A percentile compares a stretch with the other conserved stretches of the same genome.
These are phyloP conservation scores for Drosophila neonasuta DNA, from an alignment of 2,888 invertebrate species.

Conservation along the genomic window DNA sequence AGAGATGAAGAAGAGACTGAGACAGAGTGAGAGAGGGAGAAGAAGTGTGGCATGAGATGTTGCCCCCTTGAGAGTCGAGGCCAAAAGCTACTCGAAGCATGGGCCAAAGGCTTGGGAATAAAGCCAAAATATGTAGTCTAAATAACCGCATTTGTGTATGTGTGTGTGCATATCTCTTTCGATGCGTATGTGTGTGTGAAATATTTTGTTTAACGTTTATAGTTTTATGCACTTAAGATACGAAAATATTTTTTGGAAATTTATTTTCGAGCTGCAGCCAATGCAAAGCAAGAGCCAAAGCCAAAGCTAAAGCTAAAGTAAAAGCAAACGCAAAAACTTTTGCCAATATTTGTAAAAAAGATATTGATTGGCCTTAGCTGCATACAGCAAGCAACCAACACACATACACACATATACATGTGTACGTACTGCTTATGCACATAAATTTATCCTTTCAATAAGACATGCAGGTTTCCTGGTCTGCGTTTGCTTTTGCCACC, in stretches of 20 bases:
- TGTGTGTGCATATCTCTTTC: conserved; percentile 7
- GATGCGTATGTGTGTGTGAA: conserved; percentile 52
- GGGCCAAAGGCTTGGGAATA: conserved; percentile 71
- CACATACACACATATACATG: conserved; percentile 24
- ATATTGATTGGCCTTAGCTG: conserved; percentile 75
- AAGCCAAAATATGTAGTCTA: conserved; percentile 69
- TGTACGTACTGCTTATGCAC: conserved; percentile 61
- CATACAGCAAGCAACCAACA: conserved; percentile 33
- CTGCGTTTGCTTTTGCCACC: conserved; percentile 40
- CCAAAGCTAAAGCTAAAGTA: conserved; percentile 61
- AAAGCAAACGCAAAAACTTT: conserved; percentile 74
- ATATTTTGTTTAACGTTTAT: conserved; percentile 78
- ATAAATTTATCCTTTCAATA: conserved; percentile 74
- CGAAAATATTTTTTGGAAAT: conserved; percentile 72
- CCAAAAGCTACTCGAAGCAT: conserved; percentile 62
- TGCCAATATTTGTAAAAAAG: conserved; percentile 77
- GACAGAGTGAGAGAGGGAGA: not conserved
- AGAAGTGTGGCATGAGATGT: conserved; percentile 23
- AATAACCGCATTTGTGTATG: conserved; percentile 67
- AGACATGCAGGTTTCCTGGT: conserved; percentile 56
- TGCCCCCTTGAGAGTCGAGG: conserved; percentile 42
- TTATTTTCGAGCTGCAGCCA: conserved; percentile 66
- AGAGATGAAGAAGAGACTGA: conserved; percentile 24
- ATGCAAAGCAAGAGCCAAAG: conserved; percentile 37
- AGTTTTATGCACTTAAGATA: conserved; percentile 77